Base-by-base conservation (phyloP, 2,888 invertebrate species). In the Ochropleura plecta region DNA sequence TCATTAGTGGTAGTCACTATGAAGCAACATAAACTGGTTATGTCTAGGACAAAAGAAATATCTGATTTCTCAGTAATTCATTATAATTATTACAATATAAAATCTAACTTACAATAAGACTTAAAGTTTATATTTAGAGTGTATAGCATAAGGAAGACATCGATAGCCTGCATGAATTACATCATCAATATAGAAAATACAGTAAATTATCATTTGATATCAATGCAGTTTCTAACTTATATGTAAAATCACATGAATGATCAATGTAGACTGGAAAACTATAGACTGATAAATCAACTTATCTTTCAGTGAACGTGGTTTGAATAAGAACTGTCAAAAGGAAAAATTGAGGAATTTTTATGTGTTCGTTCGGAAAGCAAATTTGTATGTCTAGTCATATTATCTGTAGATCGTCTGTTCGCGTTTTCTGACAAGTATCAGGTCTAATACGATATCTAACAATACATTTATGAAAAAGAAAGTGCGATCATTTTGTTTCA, bases 121-220 rank as follows among this genome's bases (percentile, higher is more conserved):
- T 94, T 94, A 94, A 89, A 91, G 88, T 92, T 90, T 93, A 94
- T 94, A 95, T 93, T 94, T 93, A 94, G 94, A 95, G 93, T 96
- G 94, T 96, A 96, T 96, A 96, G 96, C 96, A 94, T 94, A 94
- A 96, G 96, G 96, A 96, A 96, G 96, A 96, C 96, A 96, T 96
- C 94, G 93, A 96, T 96, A 96, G 96, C 96, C 96, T 96, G 96
- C 96, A 95, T 96, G 91, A 93, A 93, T 95, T 95, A 93, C 91
- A 92, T 93, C 92, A 88, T 92, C 89, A 91, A 91, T 92, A 92
- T 93, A 93, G 92, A 94, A 92, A 93, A 93, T 92, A 94, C 88
- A 90, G 83, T 91, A 90, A 86, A 88, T 83, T 73, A 86, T 86
- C 73, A 79, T 87, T 83, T 79, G 65, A 74, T 75, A 81, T 85